Base-by-base conservation (phyloP, 2,113 vertebrate species). In the Poeciliopsis prolifica region DNA sequence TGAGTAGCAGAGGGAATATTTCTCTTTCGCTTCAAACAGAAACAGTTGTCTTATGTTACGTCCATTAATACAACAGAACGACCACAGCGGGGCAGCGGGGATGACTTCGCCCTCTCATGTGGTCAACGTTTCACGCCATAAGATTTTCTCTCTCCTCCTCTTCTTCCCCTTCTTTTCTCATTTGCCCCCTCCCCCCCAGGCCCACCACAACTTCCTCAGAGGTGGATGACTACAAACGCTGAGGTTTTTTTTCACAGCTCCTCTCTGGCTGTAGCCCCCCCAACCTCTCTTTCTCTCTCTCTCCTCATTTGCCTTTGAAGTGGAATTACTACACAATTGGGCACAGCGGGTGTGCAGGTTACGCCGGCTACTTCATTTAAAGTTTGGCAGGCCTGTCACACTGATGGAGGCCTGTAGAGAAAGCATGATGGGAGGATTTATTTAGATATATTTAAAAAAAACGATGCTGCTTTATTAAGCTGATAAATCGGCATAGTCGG, bases 251-350 rank as follows among this genome's bases (percentile, higher is more conserved):
- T 91, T 93, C 86, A 70, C 87, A 87, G 86, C 91, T 91, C 86
- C 89, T 93, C 91, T 92, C 69, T 70, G 81, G 92, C 88, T 91
- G 88, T 94, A 92, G 94, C 94, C 35, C 35, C 10, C 94, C 80
- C 65, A 94, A 84, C 77, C 76, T 78, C 80, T 62, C 75, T 63
- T 69, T 71, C 77, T 67, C 71, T 70, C 64, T 19, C 17, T 5
- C 37, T 65, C 65, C 48, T 73, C 68, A 78, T 65, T 87, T 70
- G 68, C 68, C 91, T 95, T 94, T 95, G 93, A 95, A 92, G 94
- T 93, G 44, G 91, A 92, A 93, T 93, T 92, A 92, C 91, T 85
- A 83, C 85, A 94, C 92, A 92, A 92, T 90, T 89, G 86, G 37
- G 78, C 91, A 89, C 89, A 76, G 90, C 77, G 86, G 92, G 93